These are phyloP conservation scores for Aphelocoma coerulescens DNA, from an alignment of 2,113 vertebrate species.

Conservation along the genomic window DNA sequence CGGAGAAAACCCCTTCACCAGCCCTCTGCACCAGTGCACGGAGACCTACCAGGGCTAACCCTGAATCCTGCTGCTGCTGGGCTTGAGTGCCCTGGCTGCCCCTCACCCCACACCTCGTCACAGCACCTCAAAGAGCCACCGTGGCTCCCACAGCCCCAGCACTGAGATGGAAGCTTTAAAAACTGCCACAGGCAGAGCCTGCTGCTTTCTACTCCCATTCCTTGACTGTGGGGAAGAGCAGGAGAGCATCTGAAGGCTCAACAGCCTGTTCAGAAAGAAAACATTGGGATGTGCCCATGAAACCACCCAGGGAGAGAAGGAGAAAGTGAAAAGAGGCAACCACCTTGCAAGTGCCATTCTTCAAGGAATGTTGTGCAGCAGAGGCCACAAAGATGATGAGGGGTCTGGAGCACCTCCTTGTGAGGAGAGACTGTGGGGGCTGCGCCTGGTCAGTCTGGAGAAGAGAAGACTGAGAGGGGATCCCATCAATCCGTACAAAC, in stretches of 20 bases:
- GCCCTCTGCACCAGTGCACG: background rate
- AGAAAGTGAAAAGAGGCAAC: background rate
- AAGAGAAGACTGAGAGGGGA: background rate
- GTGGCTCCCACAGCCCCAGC: background rate
- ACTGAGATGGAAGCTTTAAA: background rate
- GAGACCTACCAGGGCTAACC: background rate
- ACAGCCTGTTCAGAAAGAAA: background rate
- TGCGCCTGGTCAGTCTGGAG: background rate
- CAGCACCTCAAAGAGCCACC: background rate
- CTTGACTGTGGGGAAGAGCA: background rate
- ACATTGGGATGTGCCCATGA: background rate
- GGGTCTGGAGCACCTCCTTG: background rate
- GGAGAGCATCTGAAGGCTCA: background rate
- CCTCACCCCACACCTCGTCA: background rate
- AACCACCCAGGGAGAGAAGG: background rate
- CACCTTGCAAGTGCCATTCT: background rate
- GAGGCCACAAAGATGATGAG: background rate
- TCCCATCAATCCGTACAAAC: background rate
- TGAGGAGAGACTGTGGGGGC: background rate
- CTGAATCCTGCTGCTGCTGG: background rate
- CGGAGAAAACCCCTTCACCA: background rate
- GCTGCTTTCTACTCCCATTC: background rate
- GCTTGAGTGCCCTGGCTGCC: background rate
- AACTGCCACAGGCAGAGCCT: background rate
- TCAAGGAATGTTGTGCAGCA: background rate